A percentile compares a stretch with the other conserved stretches of the same genome.
Conservation (phyloP, 1,140 invertebrate genomes). For the Heliconius congener region DNA sequence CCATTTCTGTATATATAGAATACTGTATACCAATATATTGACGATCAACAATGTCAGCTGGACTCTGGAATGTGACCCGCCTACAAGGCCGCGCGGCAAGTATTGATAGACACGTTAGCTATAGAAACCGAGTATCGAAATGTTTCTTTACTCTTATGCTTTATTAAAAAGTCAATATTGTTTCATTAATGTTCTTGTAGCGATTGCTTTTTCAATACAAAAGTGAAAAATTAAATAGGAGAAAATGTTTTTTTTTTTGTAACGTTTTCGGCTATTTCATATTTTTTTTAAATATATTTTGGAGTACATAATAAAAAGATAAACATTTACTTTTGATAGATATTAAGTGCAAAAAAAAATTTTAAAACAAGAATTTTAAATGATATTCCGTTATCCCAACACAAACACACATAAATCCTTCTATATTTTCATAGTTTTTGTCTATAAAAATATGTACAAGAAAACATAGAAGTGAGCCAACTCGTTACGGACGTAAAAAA, state of each 20-base stretch:
- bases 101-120: slow-evolving; percentile 38
- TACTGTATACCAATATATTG: slow-evolving; percentile 37
- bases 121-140: slow-evolving; percentile 10
- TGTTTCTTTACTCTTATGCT: not conserved
- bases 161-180: not conserved
- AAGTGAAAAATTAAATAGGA: too few relatives aligned
- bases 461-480: not conserved
- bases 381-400: not conserved
- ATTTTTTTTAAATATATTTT: too few relatives aligned
- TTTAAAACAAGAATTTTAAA: too few relatives aligned
- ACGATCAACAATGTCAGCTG: slow-evolving; percentile 70
- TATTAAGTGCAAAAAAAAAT: too few relatives aligned
- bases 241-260: too few relatives aligned
- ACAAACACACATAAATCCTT: not conserved
- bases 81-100: slow-evolving; percentile 66
- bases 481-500: not conserved
- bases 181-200: not conserved
- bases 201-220: too few relatives aligned
- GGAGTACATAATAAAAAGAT: too few relatives aligned
- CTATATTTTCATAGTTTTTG: not conserved
- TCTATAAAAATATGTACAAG: not conserved
- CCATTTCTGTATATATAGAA: not conserved
- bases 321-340: too few relatives aligned
- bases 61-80: slow-evolving; percentile 75
- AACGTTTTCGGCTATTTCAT: too few relatives aligned